Evolutionary conservation across 2,113 vertebrate genomes (phyloP).

Genomic region (Vulpes lagopus): DNA sequence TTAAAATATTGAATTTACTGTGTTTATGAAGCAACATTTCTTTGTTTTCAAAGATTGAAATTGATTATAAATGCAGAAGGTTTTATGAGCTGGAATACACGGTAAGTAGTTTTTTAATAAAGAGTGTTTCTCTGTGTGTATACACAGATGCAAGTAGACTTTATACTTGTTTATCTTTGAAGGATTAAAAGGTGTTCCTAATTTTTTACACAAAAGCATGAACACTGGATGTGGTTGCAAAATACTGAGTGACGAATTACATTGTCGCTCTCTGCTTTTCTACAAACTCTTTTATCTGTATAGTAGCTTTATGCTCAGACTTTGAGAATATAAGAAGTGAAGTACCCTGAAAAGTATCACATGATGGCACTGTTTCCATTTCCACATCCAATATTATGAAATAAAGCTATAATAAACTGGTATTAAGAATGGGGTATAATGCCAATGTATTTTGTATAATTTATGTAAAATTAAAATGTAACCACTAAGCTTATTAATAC

Average conservation of each 20-base stretch:
- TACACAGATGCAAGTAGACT: not conserved
- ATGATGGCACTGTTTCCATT: slow-evolving; percentile 99
- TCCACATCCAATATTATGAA: slow-evolving; percentile 91
- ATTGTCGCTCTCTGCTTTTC: slow-evolving; percentile 61
- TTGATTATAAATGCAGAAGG: slow-evolving; percentile 62
- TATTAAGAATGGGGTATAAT: slow-evolving; percentile 86
- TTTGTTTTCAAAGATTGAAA: slow-evolving; percentile 69
- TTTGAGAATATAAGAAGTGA: slow-evolving; percentile 89
- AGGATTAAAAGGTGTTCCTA: slow-evolving; percentile 71
- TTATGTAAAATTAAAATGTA: slow-evolving; percentile 87
- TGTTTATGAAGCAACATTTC: slow-evolving; percentile 67
- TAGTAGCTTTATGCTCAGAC: slow-evolving; percentile 80
- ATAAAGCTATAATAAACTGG: slow-evolving; percentile 89
- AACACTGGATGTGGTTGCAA: slow-evolving; percentile 45
- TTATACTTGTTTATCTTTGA: slow-evolving; percentile 67
- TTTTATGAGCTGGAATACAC: slow-evolving; percentile 53
- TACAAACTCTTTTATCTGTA: slow-evolving; percentile 80
- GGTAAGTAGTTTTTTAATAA: slow-evolving; percentile 69
- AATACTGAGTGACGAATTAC: slow-evolving; percentile 63
- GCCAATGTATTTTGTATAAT: slow-evolving; percentile 85
- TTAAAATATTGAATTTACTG: slow-evolving; percentile 73
- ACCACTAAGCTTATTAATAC: slow-evolving; percentile 82
- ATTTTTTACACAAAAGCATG: slow-evolving; percentile 52
- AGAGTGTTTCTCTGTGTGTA: not conserved
- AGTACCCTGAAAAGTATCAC: slow-evolving; percentile 97